phyloP scores from a whole-genome alignment of 2,888 invertebrate species.

The Azorinus chamasolen region DNA sequence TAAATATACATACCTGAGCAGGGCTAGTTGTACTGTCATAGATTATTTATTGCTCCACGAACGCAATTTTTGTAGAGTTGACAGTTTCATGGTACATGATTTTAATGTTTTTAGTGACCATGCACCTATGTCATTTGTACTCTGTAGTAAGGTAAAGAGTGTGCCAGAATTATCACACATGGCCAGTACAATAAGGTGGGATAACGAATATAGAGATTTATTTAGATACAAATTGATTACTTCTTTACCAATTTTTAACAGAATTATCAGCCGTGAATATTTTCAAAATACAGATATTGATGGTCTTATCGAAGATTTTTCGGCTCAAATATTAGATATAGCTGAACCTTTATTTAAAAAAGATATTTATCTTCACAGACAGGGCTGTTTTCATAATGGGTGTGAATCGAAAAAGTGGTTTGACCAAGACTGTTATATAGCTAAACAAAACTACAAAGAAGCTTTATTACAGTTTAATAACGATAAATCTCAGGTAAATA shows the following conservation, averaged over 20 bases:
- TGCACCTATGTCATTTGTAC: slow-evolving; percentile 7
- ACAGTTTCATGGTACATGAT: slow-evolving; percentile 4
- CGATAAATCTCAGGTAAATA: too few species aligned
- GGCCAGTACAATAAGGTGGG: not conserved
- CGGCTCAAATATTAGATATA: too few species aligned
- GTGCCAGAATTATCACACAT: not conserved
- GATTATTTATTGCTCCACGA: slow-evolving; percentile 10
- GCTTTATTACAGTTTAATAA: too few species aligned
- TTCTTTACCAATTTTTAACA: slow-evolving; percentile 6
- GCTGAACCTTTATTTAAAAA: too few species aligned
- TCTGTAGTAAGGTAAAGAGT: not conserved
- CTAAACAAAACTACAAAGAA: too few species aligned
- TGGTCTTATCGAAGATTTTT: too few species aligned
- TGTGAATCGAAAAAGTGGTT: too few species aligned
- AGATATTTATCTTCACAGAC: too few species aligned
- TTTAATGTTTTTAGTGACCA: slow-evolving; percentile 14
- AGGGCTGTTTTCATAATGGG: too few species aligned
- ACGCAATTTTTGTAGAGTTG: not conserved
- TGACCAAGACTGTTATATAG: too few species aligned
- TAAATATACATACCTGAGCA: not conserved
- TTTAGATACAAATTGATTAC: slow-evolving; percentile 9
- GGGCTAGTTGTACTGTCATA: not conserved
- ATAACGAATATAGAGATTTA: not conserved
- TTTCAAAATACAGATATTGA: too few species aligned
- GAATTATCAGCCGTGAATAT: not conserved